A percentile compares a stretch with the other conserved stretches of the same genome.
Evolutionary conservation across 2,797 vertebrate species (phyloP).

Genomic region (Scleropages formosus): DNA sequence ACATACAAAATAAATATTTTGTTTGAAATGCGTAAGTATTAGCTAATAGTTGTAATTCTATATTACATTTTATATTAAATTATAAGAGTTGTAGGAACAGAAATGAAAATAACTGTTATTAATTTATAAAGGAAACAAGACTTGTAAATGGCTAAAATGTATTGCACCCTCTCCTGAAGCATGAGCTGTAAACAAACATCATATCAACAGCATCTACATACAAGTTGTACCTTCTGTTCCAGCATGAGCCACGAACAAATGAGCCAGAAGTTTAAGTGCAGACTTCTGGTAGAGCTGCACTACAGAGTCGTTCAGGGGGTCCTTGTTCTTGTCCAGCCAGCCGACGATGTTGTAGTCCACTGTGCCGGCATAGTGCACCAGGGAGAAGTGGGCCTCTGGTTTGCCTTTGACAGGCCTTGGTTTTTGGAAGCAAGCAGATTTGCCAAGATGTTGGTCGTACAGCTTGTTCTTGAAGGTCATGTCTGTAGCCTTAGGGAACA

Average conservation of each 20-base stretch:
- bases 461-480: constrained; percentile 71
- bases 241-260: constrained; percentile 66
- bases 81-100: too few relatives aligned
- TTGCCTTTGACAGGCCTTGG: constrained; percentile 61
- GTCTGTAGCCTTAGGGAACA: constrained; percentile 67
- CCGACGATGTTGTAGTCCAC: constrained; percentile 65
- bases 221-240: constrained; percentile 57
- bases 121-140: too few relatives aligned
- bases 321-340: constrained; percentile 69
- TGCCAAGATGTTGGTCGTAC: constrained; percentile 70
- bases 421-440: constrained; percentile 62
- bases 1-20: neutral
- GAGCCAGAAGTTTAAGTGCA: constrained; percentile 71
- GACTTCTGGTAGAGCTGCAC: constrained; percentile 83
- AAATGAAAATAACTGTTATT: too few relatives aligned
- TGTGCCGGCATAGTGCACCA: constrained; percentile 61
- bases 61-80: too few relatives aligned
- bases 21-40: neutral
- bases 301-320: constrained; percentile 61
- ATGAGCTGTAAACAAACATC: too few relatives aligned
- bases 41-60: too few relatives aligned
- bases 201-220: too few relatives aligned
- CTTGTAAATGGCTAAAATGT: constrained; percentile 46
- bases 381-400: constrained; percentile 63
- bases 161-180: too few relatives aligned